Evolutionary conservation across 2,888 invertebrate genomes (phyloP), one percentile per base, ranked within the genome.

Genomic region (Sarcophaga variegata): DNA sequence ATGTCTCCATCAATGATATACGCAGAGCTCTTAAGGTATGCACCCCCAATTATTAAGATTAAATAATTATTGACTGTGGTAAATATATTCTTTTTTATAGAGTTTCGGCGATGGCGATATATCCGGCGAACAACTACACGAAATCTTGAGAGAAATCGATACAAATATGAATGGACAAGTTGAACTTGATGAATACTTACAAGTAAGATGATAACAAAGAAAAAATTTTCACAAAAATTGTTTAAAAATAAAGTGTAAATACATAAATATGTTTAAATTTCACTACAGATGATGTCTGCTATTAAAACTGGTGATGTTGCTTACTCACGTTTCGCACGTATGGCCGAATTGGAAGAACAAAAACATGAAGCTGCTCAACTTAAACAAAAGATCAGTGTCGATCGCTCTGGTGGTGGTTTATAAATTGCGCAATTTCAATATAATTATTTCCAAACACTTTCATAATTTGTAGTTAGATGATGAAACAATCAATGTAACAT

Each of bases 91-190:
- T 22, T 62, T 10, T 62, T 8, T 45, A 74, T 47, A 97, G 97
- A 96, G 95, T 93, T 96, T 95, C 92, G 97, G 97, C 90, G 97
- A 97, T 93, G 95, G 94, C 92, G 97, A 97, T 90, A 96, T 98
- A 89, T 96, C 97, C 85, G 98, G 98, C 85, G 97, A 98, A 94
- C 97, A 99, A 94, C 95, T 99, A 91, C 99, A 99, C 94, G 99
- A 99, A 94, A 98, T 99, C 93, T 96, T 99, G 91, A 96, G 95
- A 93, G 99, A 99, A 95, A 99, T 99, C 93, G 99, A 99, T 95
- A 97, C 99, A 92, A 99, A 99, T 94, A 98, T 99, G 96, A 99
- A 99, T 94, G 99, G 99, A 92, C 99, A 99, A 95, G 98, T 99
- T 93, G 99, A 99, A 94, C 96, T 99, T 94, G 99, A 99, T 94